Base-by-base conservation (phyloP, 2,888 invertebrate species). In the Oscheius onirici region DNA sequence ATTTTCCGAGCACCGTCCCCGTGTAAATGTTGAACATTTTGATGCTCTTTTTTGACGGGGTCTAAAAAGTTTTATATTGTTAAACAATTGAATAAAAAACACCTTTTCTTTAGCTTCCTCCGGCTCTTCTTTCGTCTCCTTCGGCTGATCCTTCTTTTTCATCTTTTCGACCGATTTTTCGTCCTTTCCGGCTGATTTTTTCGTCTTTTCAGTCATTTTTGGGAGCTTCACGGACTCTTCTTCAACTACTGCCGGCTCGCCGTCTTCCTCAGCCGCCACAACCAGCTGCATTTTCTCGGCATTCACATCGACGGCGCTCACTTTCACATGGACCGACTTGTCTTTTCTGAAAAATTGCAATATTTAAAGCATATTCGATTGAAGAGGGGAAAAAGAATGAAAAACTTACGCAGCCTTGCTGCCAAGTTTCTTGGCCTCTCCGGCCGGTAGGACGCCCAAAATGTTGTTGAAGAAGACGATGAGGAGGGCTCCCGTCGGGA, bases 391-490 rank as follows among this genome's bases (percentile, higher is more conserved):
- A 24, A 15, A 20, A 34, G 1, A 24, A 51, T 34, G 15, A 20
- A 26, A 13, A 34, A 11, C 66, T 40, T 2, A 66, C 66, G 15
- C 28, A 13, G 51, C 34, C 6, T 24, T 46, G 8, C 26, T 8
- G n/a, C 57, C 57, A 6, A 68, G 17, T n/a, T 46, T 26, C 40
- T 44, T 57, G n/a, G 68, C 68, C 24, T 68, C 68, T 3, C 20
- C 3, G n/a, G 46, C 63, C 6, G 71, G 69, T 3, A 76, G 49
- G 54, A 79, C 69, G 66, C 76, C 79, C 1, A 15, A 28, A 13
- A 79, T 73, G 3, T 71, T 58, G 49, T 83, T 81, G 75, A 72
- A 84, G 20, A 83, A 82, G 20, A 52, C 54, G 20, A 84, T 72
- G 13, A 84, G 58, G n/a, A 83, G 20, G 1, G 77, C 79, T 10